Base-by-base conservation (phyloP, 23 tunicate genomes). In the Botrylloides violaceus region DNA sequence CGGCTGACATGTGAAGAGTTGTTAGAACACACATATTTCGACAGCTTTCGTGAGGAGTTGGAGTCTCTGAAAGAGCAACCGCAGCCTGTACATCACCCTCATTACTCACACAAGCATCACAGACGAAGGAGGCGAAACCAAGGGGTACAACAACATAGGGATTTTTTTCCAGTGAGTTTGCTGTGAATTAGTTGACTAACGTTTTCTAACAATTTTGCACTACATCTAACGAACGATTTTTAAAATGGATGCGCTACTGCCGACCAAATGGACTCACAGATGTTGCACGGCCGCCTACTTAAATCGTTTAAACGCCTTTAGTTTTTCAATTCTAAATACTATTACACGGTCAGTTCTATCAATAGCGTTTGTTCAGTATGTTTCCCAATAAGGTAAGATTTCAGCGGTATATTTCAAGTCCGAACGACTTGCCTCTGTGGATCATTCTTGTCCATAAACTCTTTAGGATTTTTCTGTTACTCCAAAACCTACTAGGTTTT, bases 1-100 rank as follows among this genome's bases (percentile, higher is more conserved):
- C 72, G 99, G 32, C 58, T 84, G 35, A 59, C 88, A 4, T 95
- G 99, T 48, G 87, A 87, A 43, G 96, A 87, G 61, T 91, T 95
- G 5, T 75, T 95, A 9, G 99, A 95, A 27, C 99, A 95, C 73
- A 66, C 86, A 7, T 95, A 95, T 66, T 95, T 95, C 65, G 99
- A 95, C 65, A 66, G 86, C 47, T 87, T 79, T 64, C 80, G 94
- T 2, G 97, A 90, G 61, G 97, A 90, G 38, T 57, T 90, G 37
- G 80, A 83, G 78, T 82, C 80, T 36, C 84, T 84, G 71, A 88
- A 90, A 37, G 88, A 81, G 24, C 97, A 83, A 12, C 89, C 79
- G 34, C 75, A 73, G 7, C 65, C 23, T 18, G 75, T 66, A 29
- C 84, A 72, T 38, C 83, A 81, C 43, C 86, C 71, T 38, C 64